Percentiles rank a stretch among this genome's conserved stretches.
phyloP scores from a whole-genome alignment of 2,888 invertebrate species.

The Acanthosepion pharaonis region DNA sequence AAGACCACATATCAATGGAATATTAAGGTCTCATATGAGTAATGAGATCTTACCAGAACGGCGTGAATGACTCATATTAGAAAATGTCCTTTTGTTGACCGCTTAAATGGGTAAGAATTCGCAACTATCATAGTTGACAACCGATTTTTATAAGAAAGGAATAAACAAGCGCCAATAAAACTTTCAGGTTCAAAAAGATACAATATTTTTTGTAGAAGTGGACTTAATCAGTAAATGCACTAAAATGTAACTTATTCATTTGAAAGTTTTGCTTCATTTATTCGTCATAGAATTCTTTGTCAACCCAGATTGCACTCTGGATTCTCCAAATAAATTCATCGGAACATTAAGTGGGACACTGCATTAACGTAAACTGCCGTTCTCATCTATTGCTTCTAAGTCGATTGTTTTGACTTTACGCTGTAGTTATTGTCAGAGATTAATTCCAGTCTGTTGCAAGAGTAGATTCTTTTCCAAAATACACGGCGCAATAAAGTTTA shows the following conservation, averaged over 20 bases:
- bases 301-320: neutral
- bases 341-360: neutral
- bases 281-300: neutral
- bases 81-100: too few species aligned
- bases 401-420: neutral
- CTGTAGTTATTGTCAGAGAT: neutral
- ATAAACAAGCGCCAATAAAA: too few species aligned
- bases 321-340: neutral
- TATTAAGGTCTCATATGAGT: too few species aligned
- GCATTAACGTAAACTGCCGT: neutral
- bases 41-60: too few species aligned
- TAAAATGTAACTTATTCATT: neutral
- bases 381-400: neutral
- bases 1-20: too few species aligned
- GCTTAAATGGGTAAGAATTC: too few species aligned
- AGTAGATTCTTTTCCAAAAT: neutral
- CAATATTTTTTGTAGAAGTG: too few species aligned
- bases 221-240: neutral
- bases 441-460: neutral
- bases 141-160: too few species aligned
- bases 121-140: too few species aligned
- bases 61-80: too few species aligned
- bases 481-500: neutral
- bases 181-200: too few species aligned
- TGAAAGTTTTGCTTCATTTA: neutral